phyloP scores from a whole-genome alignment of 1,140 invertebrate genomes.

The Adoxophyes honmai region DNA sequence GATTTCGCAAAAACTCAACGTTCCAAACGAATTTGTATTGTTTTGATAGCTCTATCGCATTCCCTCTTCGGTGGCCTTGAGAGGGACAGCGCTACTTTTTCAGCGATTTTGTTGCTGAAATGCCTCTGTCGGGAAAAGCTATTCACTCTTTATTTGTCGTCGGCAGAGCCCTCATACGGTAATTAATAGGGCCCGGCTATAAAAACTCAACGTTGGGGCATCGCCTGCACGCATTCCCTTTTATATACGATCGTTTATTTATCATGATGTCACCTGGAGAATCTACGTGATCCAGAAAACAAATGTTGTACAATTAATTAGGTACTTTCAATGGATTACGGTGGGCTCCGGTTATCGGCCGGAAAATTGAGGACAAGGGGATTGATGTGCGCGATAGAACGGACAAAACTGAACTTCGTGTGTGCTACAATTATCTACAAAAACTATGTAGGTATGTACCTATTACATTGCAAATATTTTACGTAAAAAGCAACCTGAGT shows the following conservation, averaged over 20 bases:
- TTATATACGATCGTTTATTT: constrained; percentile 35
- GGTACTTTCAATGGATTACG: constrained; percentile 38
- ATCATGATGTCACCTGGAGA: constrained; percentile 43
- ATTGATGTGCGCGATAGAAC: constrained; percentile 27
- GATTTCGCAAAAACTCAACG: too few species aligned
- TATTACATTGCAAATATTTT: too few species aligned
- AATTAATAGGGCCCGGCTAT: constrained; percentile 41
- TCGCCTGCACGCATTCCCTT: constrained; percentile 22
- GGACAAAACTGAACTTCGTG: background rate
- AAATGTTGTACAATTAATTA: constrained; percentile 50
- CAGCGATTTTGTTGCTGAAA: constrained; percentile 3
- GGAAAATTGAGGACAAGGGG: constrained; percentile 36
- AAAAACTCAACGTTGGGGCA: constrained; percentile 24
- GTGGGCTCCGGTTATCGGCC: constrained; percentile 32
- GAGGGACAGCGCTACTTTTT: background rate
- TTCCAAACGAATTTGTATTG: too few species aligned
- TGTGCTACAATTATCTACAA: background rate
- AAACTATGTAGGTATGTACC: too few species aligned
- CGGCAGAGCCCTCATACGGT: constrained; percentile 28
- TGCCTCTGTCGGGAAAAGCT: background rate
- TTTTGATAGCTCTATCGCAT: too few species aligned
- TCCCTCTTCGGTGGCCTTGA: background rate
- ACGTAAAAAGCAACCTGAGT: background rate
- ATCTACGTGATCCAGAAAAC: constrained; percentile 42
- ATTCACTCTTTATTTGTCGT: constrained; percentile 37